phyloP scores from a whole-genome alignment of 1,140 invertebrate species.

The Leptinotarsa lineolata region DNA sequence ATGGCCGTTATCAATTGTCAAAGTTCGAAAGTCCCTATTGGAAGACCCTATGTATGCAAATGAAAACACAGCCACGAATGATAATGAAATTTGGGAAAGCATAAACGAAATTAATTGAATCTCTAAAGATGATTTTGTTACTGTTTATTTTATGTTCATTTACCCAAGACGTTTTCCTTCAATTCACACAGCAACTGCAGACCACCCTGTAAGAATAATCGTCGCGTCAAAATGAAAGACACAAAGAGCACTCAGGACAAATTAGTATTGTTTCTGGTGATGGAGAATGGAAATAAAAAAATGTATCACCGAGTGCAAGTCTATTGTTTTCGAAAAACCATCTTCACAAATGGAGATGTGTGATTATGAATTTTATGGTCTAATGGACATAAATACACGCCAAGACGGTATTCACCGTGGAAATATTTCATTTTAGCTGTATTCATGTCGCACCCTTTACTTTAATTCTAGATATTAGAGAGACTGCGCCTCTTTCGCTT shows the following conservation, averaged over 20 bases:
- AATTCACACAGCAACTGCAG: too few relatives aligned
- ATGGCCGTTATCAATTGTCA: too few relatives aligned
- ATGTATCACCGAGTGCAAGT: conserved; percentile 7
- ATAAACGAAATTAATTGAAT: too few relatives aligned
- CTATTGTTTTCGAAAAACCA: conserved; percentile 8
- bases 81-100: too few relatives aligned
- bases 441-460: conserved; percentile 7
- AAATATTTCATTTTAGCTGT: conserved; percentile 3
- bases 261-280: neutral
- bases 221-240: neutral
- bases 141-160: too few relatives aligned
- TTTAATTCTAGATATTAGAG: conserved; percentile 6
- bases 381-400: conserved; percentile 1
- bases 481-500: conserved; percentile 7
- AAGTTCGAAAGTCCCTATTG: too few relatives aligned
- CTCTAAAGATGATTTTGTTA: too few relatives aligned
- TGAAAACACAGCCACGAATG: too few relatives aligned
- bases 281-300: conserved; percentile 4
- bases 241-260: conserved; percentile 5
- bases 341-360: conserved; percentile 8
- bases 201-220: neutral
- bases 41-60: too few relatives aligned
- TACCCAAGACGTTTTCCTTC: too few relatives aligned
- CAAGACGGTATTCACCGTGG: conserved; percentile 7
- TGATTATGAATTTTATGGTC: conserved; percentile 8